These are phyloP conservation scores for Drosophila willistoni DNA, from an alignment of 1,140 invertebrate genomes.

Conservation along the genomic window DNA sequence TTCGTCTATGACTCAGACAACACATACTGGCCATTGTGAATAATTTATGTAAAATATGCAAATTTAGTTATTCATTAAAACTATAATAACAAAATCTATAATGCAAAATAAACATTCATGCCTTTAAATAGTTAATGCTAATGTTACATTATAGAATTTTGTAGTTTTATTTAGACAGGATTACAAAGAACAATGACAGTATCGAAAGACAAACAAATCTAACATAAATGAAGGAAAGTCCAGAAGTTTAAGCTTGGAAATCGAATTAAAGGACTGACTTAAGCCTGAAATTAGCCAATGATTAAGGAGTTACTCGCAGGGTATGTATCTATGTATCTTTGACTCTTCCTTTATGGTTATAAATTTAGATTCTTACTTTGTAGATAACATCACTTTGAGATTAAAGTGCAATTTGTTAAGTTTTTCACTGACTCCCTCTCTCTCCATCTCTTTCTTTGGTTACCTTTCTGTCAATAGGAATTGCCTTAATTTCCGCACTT, in stretches of 20 bases:
- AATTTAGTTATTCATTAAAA: constrained; percentile 12
- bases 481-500: background rate
- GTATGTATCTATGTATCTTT: background rate
- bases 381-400: background rate
- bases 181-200: too few species aligned
- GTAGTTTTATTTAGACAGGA: too few species aligned
- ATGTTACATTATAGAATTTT: too few species aligned
- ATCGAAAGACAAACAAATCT: too few species aligned
- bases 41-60: constrained; percentile 40
- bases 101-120: background rate
- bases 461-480: background rate
- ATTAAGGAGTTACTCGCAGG: too few species aligned
- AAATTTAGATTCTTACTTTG: too few species aligned
- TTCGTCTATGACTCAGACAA: constrained; percentile 37
- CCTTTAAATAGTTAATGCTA: background rate
- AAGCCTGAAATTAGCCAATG: too few species aligned
- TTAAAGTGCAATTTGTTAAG: background rate
- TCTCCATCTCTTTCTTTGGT: too few species aligned
- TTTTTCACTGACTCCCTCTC: background rate
- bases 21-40: constrained; percentile 6
- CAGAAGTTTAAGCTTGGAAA: too few species aligned
- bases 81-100: constrained; percentile 6
- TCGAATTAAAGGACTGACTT: too few species aligned
- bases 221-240: too few species aligned
- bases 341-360: background rate